Percentiles rank a stretch among this genome's conserved stretches.
Conservation (phyloP, 2,797 vertebrate species). For the Leptatherina wallacei region DNA sequence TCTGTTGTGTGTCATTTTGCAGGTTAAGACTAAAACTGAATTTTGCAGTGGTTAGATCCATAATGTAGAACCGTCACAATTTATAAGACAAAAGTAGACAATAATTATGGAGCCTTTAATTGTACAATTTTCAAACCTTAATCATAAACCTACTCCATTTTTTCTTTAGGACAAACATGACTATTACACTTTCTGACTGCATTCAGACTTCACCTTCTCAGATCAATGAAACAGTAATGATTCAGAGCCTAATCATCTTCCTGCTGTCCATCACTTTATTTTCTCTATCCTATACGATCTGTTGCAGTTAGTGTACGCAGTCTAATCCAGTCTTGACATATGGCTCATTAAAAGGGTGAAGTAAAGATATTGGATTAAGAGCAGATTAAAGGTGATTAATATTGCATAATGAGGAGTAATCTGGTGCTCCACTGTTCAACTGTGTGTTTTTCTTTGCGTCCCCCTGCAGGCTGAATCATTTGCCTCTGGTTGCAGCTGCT, state of each 20-base stretch:
- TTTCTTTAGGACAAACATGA: neutral
- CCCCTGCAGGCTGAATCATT: slow-evolving; percentile 54
- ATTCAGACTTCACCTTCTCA: neutral
- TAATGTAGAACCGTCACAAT: neutral
- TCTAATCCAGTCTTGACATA: slow-evolving; percentile 66
- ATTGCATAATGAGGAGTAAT: slow-evolving; percentile 75
- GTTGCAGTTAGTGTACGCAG: slow-evolving; percentile 38
- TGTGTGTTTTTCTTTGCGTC: slow-evolving; percentile 55
- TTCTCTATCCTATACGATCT: slow-evolving; percentile 21
- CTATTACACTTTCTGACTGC: neutral
- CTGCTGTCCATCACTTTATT: slow-evolving; percentile 6
- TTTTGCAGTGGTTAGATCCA: too few species aligned
- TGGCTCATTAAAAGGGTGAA: slow-evolving; percentile 68
- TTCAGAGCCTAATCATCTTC: slow-evolving; percentile 1
- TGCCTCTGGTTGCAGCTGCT: slow-evolving; percentile 63
- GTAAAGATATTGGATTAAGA: slow-evolving; percentile 79
- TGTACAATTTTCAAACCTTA: neutral
- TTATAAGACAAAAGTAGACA: neutral
- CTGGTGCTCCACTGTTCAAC: slow-evolving; percentile 53
- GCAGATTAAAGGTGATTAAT: slow-evolving; percentile 79
- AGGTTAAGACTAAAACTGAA: neutral
- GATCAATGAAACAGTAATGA: neutral
- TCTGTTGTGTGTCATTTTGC: neutral
- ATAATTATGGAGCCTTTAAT: neutral
- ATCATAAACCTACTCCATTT: neutral